Evolutionary conservation across 2,797 vertebrate genomes (phyloP).

Genomic region (Anabacerthia variegaticeps): DNA sequence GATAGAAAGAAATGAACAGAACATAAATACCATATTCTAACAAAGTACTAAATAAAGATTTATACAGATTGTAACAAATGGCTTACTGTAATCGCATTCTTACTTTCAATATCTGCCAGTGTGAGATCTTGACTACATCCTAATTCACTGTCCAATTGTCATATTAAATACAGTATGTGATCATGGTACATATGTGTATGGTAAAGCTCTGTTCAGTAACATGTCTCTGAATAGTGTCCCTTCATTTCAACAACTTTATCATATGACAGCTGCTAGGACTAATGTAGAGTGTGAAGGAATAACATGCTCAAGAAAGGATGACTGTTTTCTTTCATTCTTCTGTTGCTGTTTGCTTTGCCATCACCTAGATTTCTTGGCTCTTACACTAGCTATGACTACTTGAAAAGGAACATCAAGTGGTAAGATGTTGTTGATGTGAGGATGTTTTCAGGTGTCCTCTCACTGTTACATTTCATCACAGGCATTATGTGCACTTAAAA

Average conservation of each 20-base stretch:
- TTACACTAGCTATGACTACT: constrained; percentile 83
- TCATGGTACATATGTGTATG: neutral
- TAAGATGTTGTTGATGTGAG: constrained; percentile 79
- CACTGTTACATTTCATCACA: constrained; percentile 63
- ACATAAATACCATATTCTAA: neutral
- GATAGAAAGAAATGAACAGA: neutral
- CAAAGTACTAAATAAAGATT: neutral
- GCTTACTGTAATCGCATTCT: neutral
- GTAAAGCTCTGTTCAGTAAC: neutral
- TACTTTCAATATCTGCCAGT: neutral
- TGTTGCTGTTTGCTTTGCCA: constrained; percentile 80
- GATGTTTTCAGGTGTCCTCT: constrained; percentile 75
- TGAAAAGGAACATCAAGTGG: constrained; percentile 84
- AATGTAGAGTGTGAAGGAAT: constrained; percentile 37
- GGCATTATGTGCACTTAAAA: constrained; percentile 79
- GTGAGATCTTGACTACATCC: neutral
- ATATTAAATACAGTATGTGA: neutral
- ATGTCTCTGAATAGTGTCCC: neutral
- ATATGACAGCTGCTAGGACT: constrained; percentile 13
- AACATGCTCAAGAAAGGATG: constrained; percentile 74
- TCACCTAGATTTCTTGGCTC: constrained; percentile 83
- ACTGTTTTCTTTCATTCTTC: constrained; percentile 79
- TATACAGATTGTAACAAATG: neutral
- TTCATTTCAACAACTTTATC: neutral
- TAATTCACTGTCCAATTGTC: neutral